Conservation (phyloP, 2,113 vertebrate genomes). For the Hiodon alosoides region DNA sequence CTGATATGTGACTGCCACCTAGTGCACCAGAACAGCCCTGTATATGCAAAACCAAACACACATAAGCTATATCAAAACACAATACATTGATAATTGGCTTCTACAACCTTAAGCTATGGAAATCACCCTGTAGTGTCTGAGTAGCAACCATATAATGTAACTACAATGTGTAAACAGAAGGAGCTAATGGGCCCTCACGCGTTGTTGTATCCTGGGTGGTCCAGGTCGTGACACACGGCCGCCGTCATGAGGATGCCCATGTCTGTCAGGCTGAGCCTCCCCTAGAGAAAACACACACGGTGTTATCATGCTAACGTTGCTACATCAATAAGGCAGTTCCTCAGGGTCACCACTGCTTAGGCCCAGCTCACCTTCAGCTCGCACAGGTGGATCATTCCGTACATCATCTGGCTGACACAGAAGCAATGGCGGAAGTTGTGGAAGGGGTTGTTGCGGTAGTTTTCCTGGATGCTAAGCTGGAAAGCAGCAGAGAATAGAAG, state of each 20-base stretch:
- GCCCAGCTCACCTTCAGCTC: slow-evolving; percentile 74
- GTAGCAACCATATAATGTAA: no score
- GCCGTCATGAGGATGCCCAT: slow-evolving; percentile 92
- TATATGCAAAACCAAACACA: no score
- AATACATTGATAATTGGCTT: no score
- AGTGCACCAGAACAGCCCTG: no score
- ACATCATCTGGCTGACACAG: slow-evolving; percentile 99
- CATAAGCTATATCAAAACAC: no score
- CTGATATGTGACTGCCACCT: no score
- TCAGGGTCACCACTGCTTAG: background rate
- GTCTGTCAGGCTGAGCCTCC: slow-evolving; percentile 82
- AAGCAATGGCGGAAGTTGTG: slow-evolving; percentile 98
- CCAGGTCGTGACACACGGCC: slow-evolving; percentile 91
- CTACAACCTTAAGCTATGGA: no score
- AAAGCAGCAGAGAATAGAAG: background rate
- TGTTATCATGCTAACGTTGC: background rate
- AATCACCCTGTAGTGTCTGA: no score
- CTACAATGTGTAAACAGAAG: no score
- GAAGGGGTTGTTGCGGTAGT: slow-evolving; percentile 94
- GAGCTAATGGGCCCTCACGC: slow-evolving; percentile 63
- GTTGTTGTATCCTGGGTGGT: slow-evolving; percentile 96
- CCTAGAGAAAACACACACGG: slow-evolving; percentile 57
- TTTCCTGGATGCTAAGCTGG: slow-evolving; percentile 88
- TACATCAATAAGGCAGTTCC: background rate
- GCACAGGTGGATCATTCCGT: slow-evolving; percentile 93